Conservation (phyloP, 2,888 invertebrate genomes). For the Antitype chi region DNA sequence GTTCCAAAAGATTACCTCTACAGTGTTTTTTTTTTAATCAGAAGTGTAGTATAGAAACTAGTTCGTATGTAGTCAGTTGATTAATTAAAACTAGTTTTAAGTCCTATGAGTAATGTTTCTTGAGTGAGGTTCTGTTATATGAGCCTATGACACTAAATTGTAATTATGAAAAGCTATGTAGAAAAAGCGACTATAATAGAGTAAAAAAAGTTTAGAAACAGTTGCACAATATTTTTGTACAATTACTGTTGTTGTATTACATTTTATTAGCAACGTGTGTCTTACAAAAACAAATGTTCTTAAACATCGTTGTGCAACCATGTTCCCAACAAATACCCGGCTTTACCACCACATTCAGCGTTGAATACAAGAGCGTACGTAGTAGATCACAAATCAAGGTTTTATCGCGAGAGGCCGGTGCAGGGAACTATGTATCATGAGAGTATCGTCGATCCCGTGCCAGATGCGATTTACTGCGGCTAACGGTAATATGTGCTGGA, state of each 20-base stretch:
- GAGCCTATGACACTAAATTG: too few relatives aligned
- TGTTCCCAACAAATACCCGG: not conserved
- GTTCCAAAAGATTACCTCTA: not conserved
- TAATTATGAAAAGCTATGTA: not conserved
- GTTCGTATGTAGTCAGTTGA: too few relatives aligned
- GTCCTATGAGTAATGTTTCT: too few relatives aligned
- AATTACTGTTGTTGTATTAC: not conserved
- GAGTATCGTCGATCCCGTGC: conserved; percentile 79
- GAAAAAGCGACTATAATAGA: not conserved
- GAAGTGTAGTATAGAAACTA: not conserved
- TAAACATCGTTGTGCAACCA: not conserved
- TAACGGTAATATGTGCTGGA: conserved; percentile 66
- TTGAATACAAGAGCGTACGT: conserved; percentile 18
- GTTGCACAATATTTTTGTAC: not conserved
- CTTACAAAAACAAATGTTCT: not conserved
- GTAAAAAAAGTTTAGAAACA: not conserved
- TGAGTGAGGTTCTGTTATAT: too few relatives aligned
- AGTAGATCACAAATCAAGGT: conserved; percentile 79
- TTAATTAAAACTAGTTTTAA: too few relatives aligned
- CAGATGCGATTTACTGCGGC: conserved; percentile 81
- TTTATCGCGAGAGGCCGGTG: conserved; percentile 79
- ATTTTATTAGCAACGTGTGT: not conserved
- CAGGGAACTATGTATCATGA: conserved; percentile 84
- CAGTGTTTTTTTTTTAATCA: not conserved
- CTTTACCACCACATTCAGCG: not conserved